Conservation (phyloP, 2,797 vertebrate genomes). For the Acrossocheilus wenchowensis region DNA sequence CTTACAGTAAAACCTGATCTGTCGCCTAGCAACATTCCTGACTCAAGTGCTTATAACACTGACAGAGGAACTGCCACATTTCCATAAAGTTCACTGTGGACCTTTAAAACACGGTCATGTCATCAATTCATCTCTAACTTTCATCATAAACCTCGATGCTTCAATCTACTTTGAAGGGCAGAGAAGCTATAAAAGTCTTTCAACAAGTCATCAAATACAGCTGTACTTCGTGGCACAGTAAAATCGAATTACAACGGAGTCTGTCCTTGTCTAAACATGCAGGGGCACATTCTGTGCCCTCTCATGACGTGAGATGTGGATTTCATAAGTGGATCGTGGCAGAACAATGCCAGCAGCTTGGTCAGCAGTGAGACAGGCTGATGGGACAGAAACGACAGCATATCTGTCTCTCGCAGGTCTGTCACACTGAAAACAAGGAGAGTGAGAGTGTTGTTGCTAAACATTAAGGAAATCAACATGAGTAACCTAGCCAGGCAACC, state of each 20-base stretch:
- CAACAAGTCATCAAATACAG: slow-evolving; percentile 12
- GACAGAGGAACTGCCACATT: slow-evolving; percentile 9
- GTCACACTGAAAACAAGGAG: neutral
- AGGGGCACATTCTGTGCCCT: neutral
- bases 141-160: neutral
- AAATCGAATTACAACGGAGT: neutral
- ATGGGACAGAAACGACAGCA: neutral
- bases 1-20: slow-evolving; percentile 1
- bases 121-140: slow-evolving; percentile 7
- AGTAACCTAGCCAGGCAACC: slow-evolving; percentile 7
- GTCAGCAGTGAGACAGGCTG: slow-evolving; percentile 8
- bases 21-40: slow-evolving; percentile 55
- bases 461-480: slow-evolving; percentile 35
- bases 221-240: neutral
- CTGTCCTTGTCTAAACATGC: slow-evolving; percentile 16
- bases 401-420: neutral
- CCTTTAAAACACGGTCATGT: slow-evolving; percentile 16
- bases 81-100: slow-evolving; percentile 10
- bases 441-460: slow-evolving; percentile 3
- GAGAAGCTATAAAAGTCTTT: slow-evolving; percentile 21
- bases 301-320: neutral
- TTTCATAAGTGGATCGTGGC: slow-evolving; percentile 5
- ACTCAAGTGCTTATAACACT: neutral
- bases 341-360: neutral
- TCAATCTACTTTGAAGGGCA: slow-evolving; percentile 1